Conservation (phyloP, 2,888 invertebrate species). For the Calephelis perditalis region DNA sequence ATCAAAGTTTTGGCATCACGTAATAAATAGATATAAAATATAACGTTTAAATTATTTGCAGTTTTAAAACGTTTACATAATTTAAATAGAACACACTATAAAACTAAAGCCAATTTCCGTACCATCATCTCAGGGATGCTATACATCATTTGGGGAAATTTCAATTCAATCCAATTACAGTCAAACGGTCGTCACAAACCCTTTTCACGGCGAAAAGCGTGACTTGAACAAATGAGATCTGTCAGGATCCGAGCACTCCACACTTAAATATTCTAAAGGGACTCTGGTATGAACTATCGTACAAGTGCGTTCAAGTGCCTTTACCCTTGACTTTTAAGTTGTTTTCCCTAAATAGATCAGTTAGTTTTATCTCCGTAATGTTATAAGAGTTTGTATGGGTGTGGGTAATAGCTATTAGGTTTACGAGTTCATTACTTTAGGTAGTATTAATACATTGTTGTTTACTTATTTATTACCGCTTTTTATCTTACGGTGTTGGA, state of each 20-base stretch:
- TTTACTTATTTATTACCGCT: no score
- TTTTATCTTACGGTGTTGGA: no score
- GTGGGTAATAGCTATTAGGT: no score
- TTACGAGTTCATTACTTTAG: no score
- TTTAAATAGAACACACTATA: no score
- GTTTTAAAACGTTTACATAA: no score
- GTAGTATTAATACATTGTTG: no score
- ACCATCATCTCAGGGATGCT: neutral
- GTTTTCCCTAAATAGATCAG: neutral
- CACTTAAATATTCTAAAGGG: slow-evolving; percentile 26
- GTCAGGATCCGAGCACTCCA: slow-evolving; percentile 34
- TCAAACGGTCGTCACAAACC: slow-evolving; percentile 8
- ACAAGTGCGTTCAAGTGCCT: slow-evolving; percentile 30
- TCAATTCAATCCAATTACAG: slow-evolving; percentile 11
- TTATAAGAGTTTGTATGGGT: no score
- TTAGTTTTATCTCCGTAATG: no score
- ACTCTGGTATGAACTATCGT: slow-evolving; percentile 33
- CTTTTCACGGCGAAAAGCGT: slow-evolving; percentile 24
- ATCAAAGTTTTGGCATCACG: no score
- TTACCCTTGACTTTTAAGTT: slow-evolving; percentile 6
- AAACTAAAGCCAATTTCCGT: neutral
- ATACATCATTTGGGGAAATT: slow-evolving; percentile 6
- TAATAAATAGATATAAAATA: no score
- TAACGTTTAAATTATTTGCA: no score
- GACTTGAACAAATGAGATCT: slow-evolving; percentile 27